Percentiles rank a stretch among this genome's conserved stretches.
Conservation (phyloP, 2,797 vertebrate genomes). For the Anguilla anguilla region DNA sequence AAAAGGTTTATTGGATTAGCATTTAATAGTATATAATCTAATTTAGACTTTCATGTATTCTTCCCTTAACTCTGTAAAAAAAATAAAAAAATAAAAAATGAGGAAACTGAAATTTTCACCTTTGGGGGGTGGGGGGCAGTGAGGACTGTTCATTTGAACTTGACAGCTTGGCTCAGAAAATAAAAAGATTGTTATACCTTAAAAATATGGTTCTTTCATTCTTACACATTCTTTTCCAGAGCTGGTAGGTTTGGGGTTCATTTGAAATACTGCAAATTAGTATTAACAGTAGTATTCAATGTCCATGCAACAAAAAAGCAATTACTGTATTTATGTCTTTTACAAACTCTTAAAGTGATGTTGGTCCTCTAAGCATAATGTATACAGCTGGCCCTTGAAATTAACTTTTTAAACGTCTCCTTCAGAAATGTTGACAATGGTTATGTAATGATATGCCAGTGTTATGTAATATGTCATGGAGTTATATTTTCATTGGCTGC, state of each 20-base stretch:
- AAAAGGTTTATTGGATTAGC: conserved; percentile 65
- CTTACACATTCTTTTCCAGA: conserved; percentile 43
- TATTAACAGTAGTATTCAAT: conserved; percentile 16
- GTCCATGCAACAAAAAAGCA: conserved; percentile 48
- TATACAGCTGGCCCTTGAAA: neutral
- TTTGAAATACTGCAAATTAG: conserved; percentile 13
- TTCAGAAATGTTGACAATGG: conserved; percentile 8
- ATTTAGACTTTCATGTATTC: conserved; percentile 73
- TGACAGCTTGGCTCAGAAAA: conserved; percentile 74
- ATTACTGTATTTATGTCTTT: conserved; percentile 37
- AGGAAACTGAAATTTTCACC: conserved; percentile 65
- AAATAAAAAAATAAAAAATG: conserved; percentile 11
- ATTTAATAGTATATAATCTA: conserved; percentile 72
- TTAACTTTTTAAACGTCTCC: conserved; percentile 4
- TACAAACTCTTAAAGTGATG: conserved; percentile 20
- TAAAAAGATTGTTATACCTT: conserved; percentile 72
- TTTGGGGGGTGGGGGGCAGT: conserved; percentile 54
- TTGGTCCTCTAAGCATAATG: neutral
- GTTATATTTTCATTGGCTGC: conserved; percentile 21
- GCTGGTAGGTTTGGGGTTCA: conserved; percentile 23
- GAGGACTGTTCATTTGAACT: conserved; percentile 72
- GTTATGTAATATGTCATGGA: conserved; percentile 19
- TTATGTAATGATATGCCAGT: conserved; percentile 10
- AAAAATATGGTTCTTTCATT: conserved; percentile 52
- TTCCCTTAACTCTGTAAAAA: conserved; percentile 70